These are phyloP conservation scores for Stenotaenia linearis DNA, from an alignment of 2,888 invertebrate species.

Conservation along the genomic window DNA sequence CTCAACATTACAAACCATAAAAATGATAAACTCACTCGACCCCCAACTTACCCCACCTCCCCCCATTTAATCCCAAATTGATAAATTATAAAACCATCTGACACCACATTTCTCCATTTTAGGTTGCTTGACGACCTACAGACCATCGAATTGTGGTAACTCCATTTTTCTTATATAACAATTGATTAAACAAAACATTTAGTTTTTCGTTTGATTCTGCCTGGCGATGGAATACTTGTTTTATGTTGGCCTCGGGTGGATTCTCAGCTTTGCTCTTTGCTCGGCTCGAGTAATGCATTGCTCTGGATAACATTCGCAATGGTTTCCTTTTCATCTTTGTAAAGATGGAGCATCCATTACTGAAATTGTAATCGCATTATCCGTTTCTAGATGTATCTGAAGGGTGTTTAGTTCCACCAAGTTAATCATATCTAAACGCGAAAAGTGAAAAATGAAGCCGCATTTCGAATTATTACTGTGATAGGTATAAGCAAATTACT, in stretches of 20 bases:
- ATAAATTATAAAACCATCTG: no score
- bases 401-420: conserved; percentile 6
- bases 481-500: neutral
- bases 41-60: no score
- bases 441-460: neutral
- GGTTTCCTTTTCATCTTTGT: conserved; percentile 14
- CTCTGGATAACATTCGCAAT: conserved; percentile 5
- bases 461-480: neutral
- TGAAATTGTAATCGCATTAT: conserved; percentile 6
- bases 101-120: no score
- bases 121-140: neutral
- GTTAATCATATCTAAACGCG: conserved; percentile 9
- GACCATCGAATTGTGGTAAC: neutral
- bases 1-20: no score
- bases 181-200: neutral
- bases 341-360: conserved; percentile 19
- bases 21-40: no score
- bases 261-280: conserved; percentile 19
- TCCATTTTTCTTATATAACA: neutral
- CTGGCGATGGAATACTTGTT: conserved; percentile 5
- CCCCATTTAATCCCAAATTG: no score
- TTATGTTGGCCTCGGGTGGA: conserved; percentile 19
- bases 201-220: conserved; percentile 8
- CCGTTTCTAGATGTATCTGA: conserved; percentile 10
- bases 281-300: conserved; percentile 19